These are phyloP conservation scores for Bombus confusus DNA, from an alignment of 1,140 invertebrate genomes.

Conservation along the genomic window DNA sequence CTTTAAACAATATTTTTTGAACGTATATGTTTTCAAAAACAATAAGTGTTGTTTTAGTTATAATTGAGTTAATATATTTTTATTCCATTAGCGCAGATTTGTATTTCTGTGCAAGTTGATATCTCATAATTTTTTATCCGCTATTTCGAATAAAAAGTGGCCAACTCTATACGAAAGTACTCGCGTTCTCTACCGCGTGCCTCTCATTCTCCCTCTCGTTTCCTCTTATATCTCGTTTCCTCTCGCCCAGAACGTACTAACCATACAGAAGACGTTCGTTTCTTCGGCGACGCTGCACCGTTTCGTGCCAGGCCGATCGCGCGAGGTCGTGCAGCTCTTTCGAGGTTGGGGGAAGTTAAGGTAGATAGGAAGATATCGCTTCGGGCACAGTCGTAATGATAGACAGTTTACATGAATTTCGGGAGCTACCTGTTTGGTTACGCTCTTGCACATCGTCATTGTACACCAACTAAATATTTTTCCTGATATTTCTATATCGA, in stretches of 20 bases:
- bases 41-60: too few species aligned
- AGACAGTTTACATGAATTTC: constrained; percentile 37
- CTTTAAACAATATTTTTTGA: not conserved
- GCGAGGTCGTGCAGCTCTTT: constrained; percentile 45
- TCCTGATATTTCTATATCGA: not conserved
- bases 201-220: constrained; percentile 21
- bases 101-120: not conserved
- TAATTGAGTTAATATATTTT: not conserved
- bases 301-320: constrained; percentile 62
- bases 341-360: constrained; percentile 23
- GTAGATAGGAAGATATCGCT: constrained; percentile 44
- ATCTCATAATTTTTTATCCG: constrained; percentile 26
- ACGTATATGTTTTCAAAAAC: not conserved
- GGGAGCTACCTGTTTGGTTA: not conserved
- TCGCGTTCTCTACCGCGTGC: constrained; percentile 45
- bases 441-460: not conserved
- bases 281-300: constrained; percentile 51
- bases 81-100: not conserved
- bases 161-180: constrained; percentile 33
- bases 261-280: constrained; percentile 65
- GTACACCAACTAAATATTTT: not conserved
- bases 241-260: constrained; percentile 44
- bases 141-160: constrained; percentile 26
- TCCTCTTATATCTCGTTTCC: not conserved
- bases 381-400: constrained; percentile 21